Evolutionary conservation across 2,888 invertebrate genomes (phyloP).

Genomic region (Amphipoea oculea): DNA sequence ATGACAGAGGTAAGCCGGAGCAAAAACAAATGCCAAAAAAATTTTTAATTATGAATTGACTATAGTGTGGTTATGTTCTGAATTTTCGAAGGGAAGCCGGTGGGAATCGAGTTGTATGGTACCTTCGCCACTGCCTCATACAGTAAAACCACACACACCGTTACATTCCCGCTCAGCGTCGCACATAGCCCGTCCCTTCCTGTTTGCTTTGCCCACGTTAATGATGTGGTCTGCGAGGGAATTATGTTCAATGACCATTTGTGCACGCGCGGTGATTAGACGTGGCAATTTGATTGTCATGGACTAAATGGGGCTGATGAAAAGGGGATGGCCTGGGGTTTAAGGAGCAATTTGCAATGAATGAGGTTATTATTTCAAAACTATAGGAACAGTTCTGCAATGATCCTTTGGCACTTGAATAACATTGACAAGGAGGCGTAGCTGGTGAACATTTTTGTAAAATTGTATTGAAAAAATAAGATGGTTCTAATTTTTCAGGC

Average conservation of each 20-base stretch:
- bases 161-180: background rate
- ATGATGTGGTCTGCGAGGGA: constrained; percentile 53
- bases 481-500: background rate
- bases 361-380: background rate
- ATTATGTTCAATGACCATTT: constrained; percentile 47
- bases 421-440: background rate
- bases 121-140: too few species aligned
- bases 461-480: background rate
- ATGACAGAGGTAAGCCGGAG: too few species aligned
- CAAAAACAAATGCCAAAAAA: too few species aligned
- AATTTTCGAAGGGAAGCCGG: too few species aligned
- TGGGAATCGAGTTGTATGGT: too few species aligned
- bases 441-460: too few species aligned
- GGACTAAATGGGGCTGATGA: background rate
- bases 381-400: too few species aligned
- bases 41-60: too few species aligned
- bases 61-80: too few species aligned
- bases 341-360: background rate
- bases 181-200: background rate
- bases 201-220: constrained; percentile 29
- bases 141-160: background rate
- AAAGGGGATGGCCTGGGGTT: background rate
- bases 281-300: background rate
- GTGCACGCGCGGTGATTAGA: constrained; percentile 28
- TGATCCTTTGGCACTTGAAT: background rate